Base-by-base conservation (phyloP, 2,797 vertebrate genomes). In the Nannoperca australis region DNA sequence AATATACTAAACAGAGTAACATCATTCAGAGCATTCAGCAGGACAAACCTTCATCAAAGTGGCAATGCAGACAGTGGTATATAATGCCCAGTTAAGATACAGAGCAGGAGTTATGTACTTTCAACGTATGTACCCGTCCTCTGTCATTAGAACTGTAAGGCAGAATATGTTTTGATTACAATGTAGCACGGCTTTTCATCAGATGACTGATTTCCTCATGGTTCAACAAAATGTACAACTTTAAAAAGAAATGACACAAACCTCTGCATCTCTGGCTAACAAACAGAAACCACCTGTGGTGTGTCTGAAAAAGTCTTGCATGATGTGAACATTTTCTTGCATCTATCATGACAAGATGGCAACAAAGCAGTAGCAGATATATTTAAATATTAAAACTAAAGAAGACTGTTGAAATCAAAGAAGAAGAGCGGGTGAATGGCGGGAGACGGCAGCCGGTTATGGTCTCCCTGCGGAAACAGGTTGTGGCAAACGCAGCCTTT, bases 1-100 rank as follows among this genome's bases (percentile, higher is more conserved):
- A 94, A 94, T 84, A 90, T 89, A 92, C 83, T 89, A 88, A 92
- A 91, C 82, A 90, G 76, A 93, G 92, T 88, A 91, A 93, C 76
- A 88, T 88, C 86, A 89, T 90, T 94, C 88, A 87, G 88, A 95
- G 96, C 95, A 96, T 96, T 96, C 95, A 96, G 96, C 95, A 96
- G 94, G 95, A 97, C 94, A 85, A 92, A 92, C 91, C 74, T 88
- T 93, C 85, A 92, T 93, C 94, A 94, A 97, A 97, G 96, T 97
- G 96, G 95, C 95, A 95, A 96, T 96, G 95, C 95, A 97, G 95
- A 96, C 94, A 96, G 95, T 95, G 94, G 95, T 94, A 86, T 94
- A 94, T 97, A 97, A 96, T 97, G 97, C 97, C 96, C 96, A 89
- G 81, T 94, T 93, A 90, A 90, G 91, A 95, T 93, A 95, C 90